A percentile compares a stretch with the other conserved stretches of the same genome.
Conservation (phyloP, 2,797 vertebrate species). For the Orientallactaga sibirica region DNA sequence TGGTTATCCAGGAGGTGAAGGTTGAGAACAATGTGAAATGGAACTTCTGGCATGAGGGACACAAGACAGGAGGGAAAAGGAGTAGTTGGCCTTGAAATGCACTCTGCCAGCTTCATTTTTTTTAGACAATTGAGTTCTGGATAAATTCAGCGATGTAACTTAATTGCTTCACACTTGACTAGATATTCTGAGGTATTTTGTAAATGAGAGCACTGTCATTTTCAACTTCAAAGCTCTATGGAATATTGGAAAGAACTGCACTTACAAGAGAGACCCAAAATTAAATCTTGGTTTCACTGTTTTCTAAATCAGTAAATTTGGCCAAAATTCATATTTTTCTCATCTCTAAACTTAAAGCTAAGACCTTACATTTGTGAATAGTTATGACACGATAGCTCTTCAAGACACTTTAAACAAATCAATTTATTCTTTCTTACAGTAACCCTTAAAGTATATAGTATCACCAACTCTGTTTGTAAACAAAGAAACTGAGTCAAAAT, state of each 20-base stretch:
- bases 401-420: neutral
- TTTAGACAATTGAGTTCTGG: neutral
- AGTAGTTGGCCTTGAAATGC: neutral
- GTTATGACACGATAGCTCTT: neutral
- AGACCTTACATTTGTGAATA: neutral
- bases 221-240: neutral
- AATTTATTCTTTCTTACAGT: neutral
- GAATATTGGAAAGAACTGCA: slow-evolving; percentile 6
- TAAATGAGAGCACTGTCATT: neutral
- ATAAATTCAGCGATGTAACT: neutral
- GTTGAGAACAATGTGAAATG: neutral
- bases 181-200: slow-evolving; percentile 8
- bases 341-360: neutral
- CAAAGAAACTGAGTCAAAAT: neutral
- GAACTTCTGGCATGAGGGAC: neutral
- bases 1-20: neutral
- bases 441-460: neutral
- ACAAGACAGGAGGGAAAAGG: neutral
- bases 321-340: neutral
- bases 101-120: neutral
- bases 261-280: neutral
- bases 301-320: slow-evolving; percentile 37
- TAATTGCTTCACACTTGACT: slow-evolving; percentile 43
- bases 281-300: slow-evolving; percentile 20
- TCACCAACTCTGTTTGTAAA: neutral